Base-by-base conservation (phyloP, 1,140 invertebrate species). In the Physella acuta region DNA sequence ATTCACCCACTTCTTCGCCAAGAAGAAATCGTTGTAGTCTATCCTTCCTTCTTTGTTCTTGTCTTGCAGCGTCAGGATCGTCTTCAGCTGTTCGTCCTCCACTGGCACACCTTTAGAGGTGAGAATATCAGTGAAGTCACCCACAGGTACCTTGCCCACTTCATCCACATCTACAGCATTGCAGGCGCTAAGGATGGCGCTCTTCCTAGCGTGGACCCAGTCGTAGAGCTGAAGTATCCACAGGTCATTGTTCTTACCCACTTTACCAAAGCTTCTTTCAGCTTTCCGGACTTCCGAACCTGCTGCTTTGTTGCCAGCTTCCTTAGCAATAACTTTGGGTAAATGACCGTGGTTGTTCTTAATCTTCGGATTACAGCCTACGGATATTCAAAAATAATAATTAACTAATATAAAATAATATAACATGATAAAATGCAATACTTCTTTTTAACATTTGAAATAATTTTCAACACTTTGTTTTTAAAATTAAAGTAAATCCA, bases 291-390 rank as follows among this genome's bases (percentile, higher is more conserved):
- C 75, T 73, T 85, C 85, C 71, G 85, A 85, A 17, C 75, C 71
- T 3, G 81, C 79, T 52, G 83, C 83, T 74, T 86, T 86, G 60
- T 82, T 75, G 1, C 81, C 81, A 53, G 75, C 79, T 51, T 85
- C 84, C 72, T 86, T 86, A 31, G 84, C 84, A 31, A 85, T 73
- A 16, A 72, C 62, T 73, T 76, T 80, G 17, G 84, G 76, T 34
- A 76, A 77, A 36, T 78, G 71, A 14, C 84, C 85, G 60, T 83
- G 82, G 71, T 77, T 78, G 66, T 86, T 85, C 73, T 86, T 86
- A 31, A 75, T 72, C 74, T 85, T 85, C 0, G 84, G 82, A 74
- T 86, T 86, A 63, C 83, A 85, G 53, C 85, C 85, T 85, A 62
- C 1, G 17, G 68, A 69, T 52, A 67, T 34, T 64, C 4, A 31